Conservation (phyloP, 53 echinoderm and acorn worm genomes). For the Astropecten irregularis region DNA sequence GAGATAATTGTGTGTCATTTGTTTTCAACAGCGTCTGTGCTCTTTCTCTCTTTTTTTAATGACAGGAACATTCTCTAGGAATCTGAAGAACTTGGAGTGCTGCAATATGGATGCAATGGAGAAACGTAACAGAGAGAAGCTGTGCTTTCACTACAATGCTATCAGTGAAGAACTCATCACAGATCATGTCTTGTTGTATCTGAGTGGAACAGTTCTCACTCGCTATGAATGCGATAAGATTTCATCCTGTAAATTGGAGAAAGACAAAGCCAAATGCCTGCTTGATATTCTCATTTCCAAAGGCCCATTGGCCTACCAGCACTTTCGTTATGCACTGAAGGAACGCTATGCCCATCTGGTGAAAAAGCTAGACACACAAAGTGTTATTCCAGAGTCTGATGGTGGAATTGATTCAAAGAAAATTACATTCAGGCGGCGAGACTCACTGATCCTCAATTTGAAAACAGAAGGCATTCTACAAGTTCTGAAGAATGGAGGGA, state of each 20-base stretch:
- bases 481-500: constrained; percentile 68
- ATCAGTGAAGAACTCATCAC: constrained; percentile 71
- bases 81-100: not conserved
- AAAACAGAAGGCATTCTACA: constrained; percentile 68
- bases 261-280: constrained; percentile 71
- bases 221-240: constrained; percentile 83
- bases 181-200: constrained; percentile 76
- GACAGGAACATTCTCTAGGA: not conserved
- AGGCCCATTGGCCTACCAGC: constrained; percentile 82
- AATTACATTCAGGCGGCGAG: constrained; percentile 56
- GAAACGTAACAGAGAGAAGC: constrained; percentile 68
- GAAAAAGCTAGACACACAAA: constrained; percentile 61
- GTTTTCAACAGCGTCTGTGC: not conserved
- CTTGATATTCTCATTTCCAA: constrained; percentile 73
- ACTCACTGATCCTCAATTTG: constrained; percentile 78
- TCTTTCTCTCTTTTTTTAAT: not conserved
- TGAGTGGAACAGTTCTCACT: constrained; percentile 72
- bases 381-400: not conserved
- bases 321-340: constrained; percentile 82
- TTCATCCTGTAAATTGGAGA: constrained; percentile 38
- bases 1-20: too few relatives aligned
- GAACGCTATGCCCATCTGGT: constrained; percentile 83
- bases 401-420: constrained; percentile 11
- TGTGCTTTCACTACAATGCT: constrained; percentile 61
- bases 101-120: too few relatives aligned